phyloP scores from a whole-genome alignment of 1,140 invertebrate genomes.

The Drosophila oshimai region DNA sequence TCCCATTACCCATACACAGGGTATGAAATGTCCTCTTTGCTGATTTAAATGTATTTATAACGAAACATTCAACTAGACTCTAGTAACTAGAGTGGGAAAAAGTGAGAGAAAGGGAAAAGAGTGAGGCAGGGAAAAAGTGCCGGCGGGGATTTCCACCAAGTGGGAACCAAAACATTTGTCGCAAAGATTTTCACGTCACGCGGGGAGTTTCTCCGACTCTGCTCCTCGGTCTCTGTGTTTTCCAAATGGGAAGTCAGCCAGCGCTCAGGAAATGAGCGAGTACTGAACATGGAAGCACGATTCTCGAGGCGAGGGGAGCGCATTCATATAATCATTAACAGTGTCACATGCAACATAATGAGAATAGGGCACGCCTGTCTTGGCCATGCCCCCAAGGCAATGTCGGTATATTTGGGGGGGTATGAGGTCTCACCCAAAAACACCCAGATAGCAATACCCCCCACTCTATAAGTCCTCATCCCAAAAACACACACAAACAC shows the following conservation, averaged over 20 bases:
- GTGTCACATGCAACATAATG: slow-evolving; percentile 81
- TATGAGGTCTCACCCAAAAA: neutral
- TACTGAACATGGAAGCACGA: slow-evolving; percentile 28
- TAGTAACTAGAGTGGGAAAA: slow-evolving; percentile 6
- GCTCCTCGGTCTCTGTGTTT: slow-evolving; percentile 6
- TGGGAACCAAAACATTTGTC: slow-evolving; percentile 82
- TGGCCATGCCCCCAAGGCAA: slow-evolving; percentile 49
- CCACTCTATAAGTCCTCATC: neutral
- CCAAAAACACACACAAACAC: slow-evolving; percentile 5
- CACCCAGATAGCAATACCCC: neutral
- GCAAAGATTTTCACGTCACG: slow-evolving; percentile 76
- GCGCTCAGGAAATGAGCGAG: slow-evolving; percentile 43
- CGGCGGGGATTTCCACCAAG: slow-evolving; percentile 64
- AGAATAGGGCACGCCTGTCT: slow-evolving; percentile 63
- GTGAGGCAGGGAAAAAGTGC: slow-evolving; percentile 1
- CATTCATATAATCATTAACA: slow-evolving; percentile 80
- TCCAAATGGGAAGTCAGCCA: slow-evolving; percentile 19
- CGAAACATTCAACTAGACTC: slow-evolving; percentile 52
- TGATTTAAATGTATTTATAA: slow-evolving; percentile 73
- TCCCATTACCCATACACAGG: neutral
- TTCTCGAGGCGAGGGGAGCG: slow-evolving; percentile 1
- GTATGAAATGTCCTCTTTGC: neutral
- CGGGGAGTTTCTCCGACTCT: slow-evolving; percentile 20
- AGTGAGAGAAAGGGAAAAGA: neutral
- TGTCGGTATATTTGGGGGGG: neutral